Evolutionary conservation across 2,113 vertebrate genomes (phyloP), one percentile per base, ranked within the genome.

Genomic region (Crotalus viridis): DNA sequence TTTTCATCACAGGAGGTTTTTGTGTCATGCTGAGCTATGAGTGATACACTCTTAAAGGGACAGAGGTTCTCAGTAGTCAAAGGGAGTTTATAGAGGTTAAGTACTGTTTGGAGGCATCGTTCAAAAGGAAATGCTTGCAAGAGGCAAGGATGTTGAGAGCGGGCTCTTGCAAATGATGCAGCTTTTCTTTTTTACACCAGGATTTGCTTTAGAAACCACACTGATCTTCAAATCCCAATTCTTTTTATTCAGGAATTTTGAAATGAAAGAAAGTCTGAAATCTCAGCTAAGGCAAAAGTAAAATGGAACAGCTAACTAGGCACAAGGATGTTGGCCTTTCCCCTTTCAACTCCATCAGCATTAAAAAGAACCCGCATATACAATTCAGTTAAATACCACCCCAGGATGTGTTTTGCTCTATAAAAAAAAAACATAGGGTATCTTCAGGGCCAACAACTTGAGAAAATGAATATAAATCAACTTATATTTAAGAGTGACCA

Each of bases 111-210:
- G 89, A 89, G 95, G 52, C 48, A 13, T 10, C 17, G 4, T 54
- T 95, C 74, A 59, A 69, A 9, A n/a, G 51, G 64, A 93, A 64
- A 91, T 69, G 48, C 88, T 95, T 95, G 55, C 94, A 90, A 91
- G 54, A 51, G 64, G 39, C 64, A 89, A 89, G 92, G 92, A 54
- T 86, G 88, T 51, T 59, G 43, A 86, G 52, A 81, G 26, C 22
- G 33, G 28, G 10, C 48, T 92, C 21, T 89, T 90, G 54, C 55
- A 90, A 93, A 92, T 21, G 46, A 90, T 93, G 69, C 17, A 81
- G 33, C 54, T 52, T 86, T 96, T 85, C 86, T 92, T 92, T 95
- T 95, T 86, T 87, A 33, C 91, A 94, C 92, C 69, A 93, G 92
- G 92, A 93, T n/a, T 69, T 81, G 43, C 15, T 46, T 88, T 93